Conservation (phyloP, 2,888 invertebrate species). For the Callimorpha dominula region DNA sequence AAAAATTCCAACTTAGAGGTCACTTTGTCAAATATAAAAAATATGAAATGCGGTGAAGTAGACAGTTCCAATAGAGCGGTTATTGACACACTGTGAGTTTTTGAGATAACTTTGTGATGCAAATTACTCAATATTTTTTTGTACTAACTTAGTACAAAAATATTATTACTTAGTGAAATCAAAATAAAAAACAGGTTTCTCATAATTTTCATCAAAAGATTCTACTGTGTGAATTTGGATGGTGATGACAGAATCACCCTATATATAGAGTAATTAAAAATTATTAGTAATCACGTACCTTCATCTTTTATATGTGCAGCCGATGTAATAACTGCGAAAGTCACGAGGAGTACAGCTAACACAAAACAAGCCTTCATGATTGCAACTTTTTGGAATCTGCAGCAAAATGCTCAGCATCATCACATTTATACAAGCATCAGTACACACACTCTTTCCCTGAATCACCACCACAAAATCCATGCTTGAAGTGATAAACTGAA, state of each 20-base stretch:
- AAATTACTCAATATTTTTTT: too few relatives aligned
- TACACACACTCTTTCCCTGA: constrained; percentile 43
- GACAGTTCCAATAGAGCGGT: too few relatives aligned
- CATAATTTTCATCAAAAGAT: too few relatives aligned
- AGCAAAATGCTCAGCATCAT: constrained; percentile 45
- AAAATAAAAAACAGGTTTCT: too few relatives aligned
- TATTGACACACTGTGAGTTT: too few relatives aligned
- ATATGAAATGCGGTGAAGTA: too few relatives aligned
- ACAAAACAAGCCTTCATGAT: constrained; percentile 65
- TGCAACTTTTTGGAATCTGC: constrained; percentile 54
- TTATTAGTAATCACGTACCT: constrained; percentile 25
- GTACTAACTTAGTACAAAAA: too few relatives aligned
- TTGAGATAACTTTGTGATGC: too few relatives aligned
- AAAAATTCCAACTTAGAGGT: too few relatives aligned
- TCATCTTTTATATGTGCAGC: constrained; percentile 31
- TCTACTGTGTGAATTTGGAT: too few relatives aligned
- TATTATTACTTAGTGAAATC: too few relatives aligned
- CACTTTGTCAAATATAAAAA: too few relatives aligned
- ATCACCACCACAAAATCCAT: constrained; percentile 37
- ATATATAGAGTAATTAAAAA: background rate
- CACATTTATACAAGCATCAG: constrained; percentile 64
- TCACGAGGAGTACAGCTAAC: constrained; percentile 54
- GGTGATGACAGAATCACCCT: background rate
- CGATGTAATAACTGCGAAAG: constrained; percentile 39
- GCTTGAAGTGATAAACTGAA: constrained; percentile 28